Evolutionary conservation across 2,113 vertebrate genomes (phyloP), one percentile per base, ranked within the genome.

Genomic region (Crypturellus undulatus): DNA sequence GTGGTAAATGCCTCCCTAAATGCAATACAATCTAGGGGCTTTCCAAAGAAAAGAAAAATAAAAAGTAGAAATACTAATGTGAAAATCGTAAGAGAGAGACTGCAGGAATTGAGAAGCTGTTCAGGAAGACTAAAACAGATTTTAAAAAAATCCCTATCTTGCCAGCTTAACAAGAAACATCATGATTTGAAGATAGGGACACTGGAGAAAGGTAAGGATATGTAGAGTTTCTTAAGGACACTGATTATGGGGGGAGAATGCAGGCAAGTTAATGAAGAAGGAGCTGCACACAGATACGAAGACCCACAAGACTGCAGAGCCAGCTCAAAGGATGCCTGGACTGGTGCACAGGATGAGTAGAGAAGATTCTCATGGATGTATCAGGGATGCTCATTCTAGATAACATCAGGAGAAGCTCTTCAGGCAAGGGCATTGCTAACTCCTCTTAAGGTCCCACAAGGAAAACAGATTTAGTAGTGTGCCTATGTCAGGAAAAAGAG

Each of bases 241-340:
- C 56, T 0, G 2, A 19, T n/a, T 10, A 45, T 32, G 36, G 20
- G 32, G 14, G 32, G 32, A 18, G 34, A 25, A 9, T 47, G 25
- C 38, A 62, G 24, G 43, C 12, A 68, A 2, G 10, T 40, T 8
- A 45, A 24, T 1, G 8, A 10, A 21, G 30, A 65, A 67, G 51
- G 26, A 83, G 11, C 34, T 43, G 40, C 22, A 26, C 22, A 22
- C 64, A 64, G 24, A 77, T 38, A 21, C 10, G 10, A 30, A 67
- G 34, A 32, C 9, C 47, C 60, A 30, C 21, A 26, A 0, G 43
- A 34, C 34, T 34, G 10, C 58, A 47, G 24, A 1, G 32, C 30
- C 67, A 58, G 12, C 12, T 0, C 0, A 25, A 24, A 25, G 64
- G 38, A 25, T 0, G 6, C 5, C n/a, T 54, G 12, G 12, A 3